Percentiles rank a stretch among this genome's conserved stretches.
Evolutionary conservation across 2,797 vertebrate species (phyloP).

Genomic region (Acanthurus lineatus): DNA sequence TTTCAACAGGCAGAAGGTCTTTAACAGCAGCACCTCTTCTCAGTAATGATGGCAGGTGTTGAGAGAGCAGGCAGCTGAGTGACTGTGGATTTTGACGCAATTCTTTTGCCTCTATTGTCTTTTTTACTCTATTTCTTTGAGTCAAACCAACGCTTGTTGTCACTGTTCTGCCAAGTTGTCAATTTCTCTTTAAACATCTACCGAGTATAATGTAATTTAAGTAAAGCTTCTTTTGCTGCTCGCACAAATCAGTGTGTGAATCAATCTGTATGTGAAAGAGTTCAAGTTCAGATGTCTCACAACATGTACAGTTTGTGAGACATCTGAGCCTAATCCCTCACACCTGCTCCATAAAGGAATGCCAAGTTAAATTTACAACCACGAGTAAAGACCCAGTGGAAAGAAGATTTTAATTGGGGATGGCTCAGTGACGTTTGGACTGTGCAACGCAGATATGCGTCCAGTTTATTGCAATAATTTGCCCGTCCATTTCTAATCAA

Average conservation of each 20-base stretch:
- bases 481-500: not conserved
- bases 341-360: constrained; percentile 93
- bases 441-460: constrained; percentile 19
- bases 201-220: constrained; percentile 7
- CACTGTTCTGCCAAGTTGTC: not conserved
- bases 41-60: constrained; percentile 21
- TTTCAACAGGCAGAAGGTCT: not conserved
- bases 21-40: not conserved
- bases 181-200: not conserved
- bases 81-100: not conserved
- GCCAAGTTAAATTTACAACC: constrained; percentile 93
- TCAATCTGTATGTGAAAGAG: constrained; percentile 53
- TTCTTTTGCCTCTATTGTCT: not conserved
- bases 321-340: constrained; percentile 87
- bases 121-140: not conserved
- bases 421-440: constrained; percentile 42
- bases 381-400: constrained; percentile 86
- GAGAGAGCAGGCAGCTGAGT: not conserved
- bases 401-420: constrained; percentile 90
- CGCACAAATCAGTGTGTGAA: constrained; percentile 30
- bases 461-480: not conserved
- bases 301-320: constrained; percentile 68
- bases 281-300: constrained; percentile 75
- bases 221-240: not conserved
- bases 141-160: not conserved